A percentile compares a stretch with the other conserved stretches of the same genome.
Conservation (phyloP, 2,113 vertebrate species). For the Todiramphus chloris region DNA sequence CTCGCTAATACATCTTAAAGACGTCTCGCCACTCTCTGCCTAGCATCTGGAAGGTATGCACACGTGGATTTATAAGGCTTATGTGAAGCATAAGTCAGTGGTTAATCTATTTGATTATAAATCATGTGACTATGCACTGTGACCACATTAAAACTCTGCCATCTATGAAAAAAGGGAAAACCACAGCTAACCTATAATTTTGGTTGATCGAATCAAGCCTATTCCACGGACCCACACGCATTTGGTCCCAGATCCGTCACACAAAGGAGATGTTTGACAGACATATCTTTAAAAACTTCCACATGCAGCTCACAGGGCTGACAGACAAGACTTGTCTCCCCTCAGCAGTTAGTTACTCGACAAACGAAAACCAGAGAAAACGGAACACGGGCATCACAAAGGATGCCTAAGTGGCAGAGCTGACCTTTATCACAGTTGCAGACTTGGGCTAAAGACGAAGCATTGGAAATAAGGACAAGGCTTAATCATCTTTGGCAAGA, state of each 20-base stretch:
- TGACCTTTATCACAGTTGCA: background rate
- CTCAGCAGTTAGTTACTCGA: background rate
- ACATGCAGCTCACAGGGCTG: background rate
- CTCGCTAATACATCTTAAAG: constrained; percentile 27
- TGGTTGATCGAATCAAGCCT: constrained; percentile 13
- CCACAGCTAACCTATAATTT: constrained; percentile 49
- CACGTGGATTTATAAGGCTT: constrained; percentile 44
- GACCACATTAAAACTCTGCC: constrained; percentile 67
- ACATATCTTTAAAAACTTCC: constrained; percentile 55
- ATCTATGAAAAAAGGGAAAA: constrained; percentile 16
- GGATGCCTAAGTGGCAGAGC: background rate
- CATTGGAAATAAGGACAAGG: background rate
- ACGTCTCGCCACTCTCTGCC: constrained; percentile 7
- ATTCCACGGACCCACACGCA: background rate
- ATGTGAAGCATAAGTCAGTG: background rate
- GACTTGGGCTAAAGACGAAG: background rate
- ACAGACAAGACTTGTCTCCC: background rate
- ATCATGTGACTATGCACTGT: constrained; percentile 21
- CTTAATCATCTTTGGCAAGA: background rate
- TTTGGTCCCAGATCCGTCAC: constrained; percentile 37
- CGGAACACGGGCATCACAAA: background rate
- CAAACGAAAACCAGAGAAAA: background rate
- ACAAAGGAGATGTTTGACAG: constrained; percentile 23
- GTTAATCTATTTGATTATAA: constrained; percentile 52
- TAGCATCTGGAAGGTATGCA: constrained; percentile 56